Evolutionary conservation across 2,888 invertebrate species (phyloP).

Genomic region (Eretmocerus hayati): DNA sequence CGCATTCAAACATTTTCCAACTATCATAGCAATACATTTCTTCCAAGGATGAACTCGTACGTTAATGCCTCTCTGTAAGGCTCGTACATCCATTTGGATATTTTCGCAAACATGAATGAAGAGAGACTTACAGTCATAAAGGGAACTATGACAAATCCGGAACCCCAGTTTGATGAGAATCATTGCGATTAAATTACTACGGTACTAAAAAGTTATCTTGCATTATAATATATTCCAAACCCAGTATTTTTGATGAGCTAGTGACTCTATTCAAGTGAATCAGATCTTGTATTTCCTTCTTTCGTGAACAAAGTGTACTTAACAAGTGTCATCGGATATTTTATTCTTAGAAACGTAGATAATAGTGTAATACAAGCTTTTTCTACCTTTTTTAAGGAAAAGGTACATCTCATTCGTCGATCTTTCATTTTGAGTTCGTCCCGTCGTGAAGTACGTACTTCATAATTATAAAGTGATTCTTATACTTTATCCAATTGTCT

Average conservation of each 20-base stretch:
- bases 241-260: conserved; percentile 44
- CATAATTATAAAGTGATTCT: conserved; percentile 12
- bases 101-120: conserved; percentile 14
- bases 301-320: conserved; percentile 42
- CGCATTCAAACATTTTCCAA: too few relatives aligned
- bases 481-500: too few relatives aligned
- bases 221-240: conserved; percentile 35
- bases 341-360: conserved; percentile 29
- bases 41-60: conserved; percentile 12
- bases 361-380: conserved; percentile 7
- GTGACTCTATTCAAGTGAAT: conserved; percentile 42
- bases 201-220: conserved; percentile 26
- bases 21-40: conserved; percentile 16
- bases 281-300: conserved; percentile 40
- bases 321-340: conserved; percentile 37
- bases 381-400: conserved; percentile 9
- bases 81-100: conserved; percentile 16
- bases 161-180: too few relatives aligned
- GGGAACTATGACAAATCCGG: too few relatives aligned
- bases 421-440: conserved; percentile 18
- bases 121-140: background rate
- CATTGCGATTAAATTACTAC: conserved; percentile 16
- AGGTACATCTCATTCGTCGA: conserved; percentile 22
- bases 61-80: conserved; percentile 15
- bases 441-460: too few relatives aligned